Evolutionary conservation across 1,140 invertebrate genomes (phyloP).

Genomic region (Bombus terrestris): DNA sequence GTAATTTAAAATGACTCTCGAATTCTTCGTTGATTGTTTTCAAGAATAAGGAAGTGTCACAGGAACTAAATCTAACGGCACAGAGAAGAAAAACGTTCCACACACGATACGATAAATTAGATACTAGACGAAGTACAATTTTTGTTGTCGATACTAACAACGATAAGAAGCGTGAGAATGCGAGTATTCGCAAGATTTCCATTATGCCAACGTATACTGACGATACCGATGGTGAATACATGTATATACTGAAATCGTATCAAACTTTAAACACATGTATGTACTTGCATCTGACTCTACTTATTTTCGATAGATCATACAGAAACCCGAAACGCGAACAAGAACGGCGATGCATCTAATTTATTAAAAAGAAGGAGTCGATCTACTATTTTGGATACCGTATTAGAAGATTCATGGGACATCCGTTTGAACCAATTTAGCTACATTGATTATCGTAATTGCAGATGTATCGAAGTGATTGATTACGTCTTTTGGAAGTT

Average conservation of each 20-base stretch:
- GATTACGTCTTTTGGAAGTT: constrained; percentile 54
- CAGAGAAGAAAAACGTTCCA: background rate
- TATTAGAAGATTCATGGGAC: background rate
- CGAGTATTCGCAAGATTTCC: constrained; percentile 12
- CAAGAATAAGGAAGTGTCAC: background rate
- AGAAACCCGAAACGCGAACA: background rate
- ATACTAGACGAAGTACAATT: background rate
- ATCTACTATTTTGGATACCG: background rate
- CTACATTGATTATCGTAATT: constrained; percentile 66
- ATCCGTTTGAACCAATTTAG: constrained; percentile 40
- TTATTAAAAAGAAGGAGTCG: background rate
- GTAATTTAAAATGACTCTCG: no score
- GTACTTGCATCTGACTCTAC: no score
- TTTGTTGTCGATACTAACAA: background rate
- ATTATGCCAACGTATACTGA: constrained; percentile 25
- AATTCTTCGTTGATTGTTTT: background rate
- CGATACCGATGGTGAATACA: background rate
- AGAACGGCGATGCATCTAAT: no score
- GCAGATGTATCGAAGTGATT: constrained; percentile 56
- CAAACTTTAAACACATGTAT: no score
- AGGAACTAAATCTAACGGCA: background rate
- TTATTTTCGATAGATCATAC: background rate
- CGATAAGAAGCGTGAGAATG: background rate
- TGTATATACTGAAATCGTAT: background rate
- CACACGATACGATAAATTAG: background rate